Conservation (phyloP, 2,797 vertebrate genomes). For the Myripristis murdjan region DNA sequence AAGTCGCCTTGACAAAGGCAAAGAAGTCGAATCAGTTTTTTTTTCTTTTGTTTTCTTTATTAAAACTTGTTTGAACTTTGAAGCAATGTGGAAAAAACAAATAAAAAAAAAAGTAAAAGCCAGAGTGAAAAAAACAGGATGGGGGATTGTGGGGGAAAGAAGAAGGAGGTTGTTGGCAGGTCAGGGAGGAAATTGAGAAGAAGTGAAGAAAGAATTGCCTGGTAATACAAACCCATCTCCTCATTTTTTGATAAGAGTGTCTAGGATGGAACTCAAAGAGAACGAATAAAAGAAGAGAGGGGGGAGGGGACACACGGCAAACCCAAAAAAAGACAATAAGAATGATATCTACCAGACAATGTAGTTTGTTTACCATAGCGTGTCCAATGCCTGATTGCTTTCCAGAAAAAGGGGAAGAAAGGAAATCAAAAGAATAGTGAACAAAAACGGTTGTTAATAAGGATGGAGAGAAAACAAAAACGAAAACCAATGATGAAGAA, state of each 20-base stretch:
- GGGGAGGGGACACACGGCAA: slow-evolving; percentile 98
- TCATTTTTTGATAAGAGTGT: slow-evolving; percentile 88
- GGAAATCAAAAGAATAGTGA: slow-evolving; percentile 99
- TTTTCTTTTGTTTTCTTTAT: neutral
- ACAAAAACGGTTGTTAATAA: slow-evolving; percentile 94
- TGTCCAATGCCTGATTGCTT: slow-evolving; percentile 99
- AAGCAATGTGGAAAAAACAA: slow-evolving; percentile 78
- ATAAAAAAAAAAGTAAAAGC: slow-evolving; percentile 80
- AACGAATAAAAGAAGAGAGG: slow-evolving; percentile 85
- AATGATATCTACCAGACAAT: slow-evolving; percentile 99
- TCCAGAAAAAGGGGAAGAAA: slow-evolving; percentile 93
- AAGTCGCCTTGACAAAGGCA: slow-evolving; percentile 78
- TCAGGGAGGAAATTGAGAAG: slow-evolving; percentile 83
- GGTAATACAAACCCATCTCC: slow-evolving; percentile 91
- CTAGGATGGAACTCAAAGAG: slow-evolving; percentile 90
- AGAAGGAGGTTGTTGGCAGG: slow-evolving; percentile 80
- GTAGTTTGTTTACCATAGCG: slow-evolving; percentile 99
- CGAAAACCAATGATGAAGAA: slow-evolving; percentile 95
- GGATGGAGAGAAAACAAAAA: slow-evolving; percentile 95
- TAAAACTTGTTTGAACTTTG: slow-evolving; percentile 73
- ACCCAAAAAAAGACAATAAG: slow-evolving; percentile 95
- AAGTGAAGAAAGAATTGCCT: slow-evolving; percentile 86
- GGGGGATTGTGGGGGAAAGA: slow-evolving; percentile 79
- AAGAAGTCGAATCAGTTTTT: slow-evolving; percentile 66
- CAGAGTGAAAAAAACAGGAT: slow-evolving; percentile 78